A percentile compares a stretch with the other conserved stretches of the same genome.
Evolutionary conservation across 2,888 invertebrate genomes (phyloP).

Genomic region (Cinara cedri): DNA sequence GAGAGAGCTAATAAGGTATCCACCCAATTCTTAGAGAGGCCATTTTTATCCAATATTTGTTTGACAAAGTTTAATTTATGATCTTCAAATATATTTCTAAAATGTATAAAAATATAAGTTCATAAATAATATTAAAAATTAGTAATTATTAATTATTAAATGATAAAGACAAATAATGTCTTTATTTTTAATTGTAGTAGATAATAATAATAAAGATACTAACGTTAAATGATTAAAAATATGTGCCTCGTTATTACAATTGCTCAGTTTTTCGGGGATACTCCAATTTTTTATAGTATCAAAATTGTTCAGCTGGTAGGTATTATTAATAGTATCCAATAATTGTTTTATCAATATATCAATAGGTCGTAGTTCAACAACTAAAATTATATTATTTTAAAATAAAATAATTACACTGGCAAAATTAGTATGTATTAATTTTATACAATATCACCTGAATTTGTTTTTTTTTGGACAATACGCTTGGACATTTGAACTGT

Average conservation of each 20-base stretch:
- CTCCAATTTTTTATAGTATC: constrained; percentile 54
- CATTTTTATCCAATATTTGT: constrained; percentile 77
- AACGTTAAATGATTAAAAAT: constrained; percentile 53
- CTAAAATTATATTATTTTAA: constrained; percentile 34
- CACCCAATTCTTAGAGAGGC: constrained; percentile 79
- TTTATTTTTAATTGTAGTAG: background rate
- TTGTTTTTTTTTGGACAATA: constrained; percentile 48
- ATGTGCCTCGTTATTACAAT: constrained; percentile 47
- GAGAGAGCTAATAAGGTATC: constrained; percentile 78
- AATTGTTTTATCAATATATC: constrained; percentile 34
- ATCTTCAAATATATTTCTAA: constrained; percentile 65
- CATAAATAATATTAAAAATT: background rate
- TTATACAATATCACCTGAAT: constrained; percentile 31
- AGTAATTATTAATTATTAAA: background rate
- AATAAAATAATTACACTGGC: background rate
- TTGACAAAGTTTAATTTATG: constrained; percentile 69
- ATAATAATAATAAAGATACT: constrained; percentile 13
- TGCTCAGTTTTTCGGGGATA: constrained; percentile 30
- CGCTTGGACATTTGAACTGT: constrained; percentile 65
- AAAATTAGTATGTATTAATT: background rate
- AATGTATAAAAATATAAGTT: background rate
- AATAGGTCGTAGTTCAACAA: constrained; percentile 23
- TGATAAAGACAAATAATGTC: no score
- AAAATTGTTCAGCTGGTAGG: constrained; percentile 44
- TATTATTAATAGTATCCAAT: constrained; percentile 8